Base-by-base conservation (phyloP, 2,797 vertebrate genomes). In the Ptychadena robeensis region DNA sequence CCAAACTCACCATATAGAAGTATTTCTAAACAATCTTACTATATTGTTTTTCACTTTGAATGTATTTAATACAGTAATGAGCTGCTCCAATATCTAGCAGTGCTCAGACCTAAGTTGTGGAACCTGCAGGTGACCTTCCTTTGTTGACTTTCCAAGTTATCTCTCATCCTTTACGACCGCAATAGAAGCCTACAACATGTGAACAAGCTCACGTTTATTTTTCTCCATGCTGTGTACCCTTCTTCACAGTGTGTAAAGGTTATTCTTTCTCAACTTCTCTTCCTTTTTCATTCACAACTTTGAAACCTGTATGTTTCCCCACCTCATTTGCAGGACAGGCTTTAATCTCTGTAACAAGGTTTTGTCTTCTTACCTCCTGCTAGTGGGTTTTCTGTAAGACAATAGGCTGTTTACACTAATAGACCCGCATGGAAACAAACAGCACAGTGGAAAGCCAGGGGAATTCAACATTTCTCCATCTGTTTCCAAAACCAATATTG, bases 321-420 rank as follows among this genome's bases (percentile, higher is more conserved):
- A 86, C 88, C 88, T 92, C 92, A 87, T 87, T 87, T 85, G 53
- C 77, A 88, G 90, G 87, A 81, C 88, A 88, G 87, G 87, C 87
- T 90, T 91, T 89, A 91, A 90, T 91, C 91, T 91, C 91, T 86
- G 88, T 91, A 90, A 90, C 87, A 82, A 81, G 59, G 81, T 91
- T 95, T 94, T 93, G 89, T 91, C 89, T 75, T 37, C 34, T 64
- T 86, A 76, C 89, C 93, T 93, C 94, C 94, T 87, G 91, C 93
- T 93, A 91, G 84, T 89, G 88, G 82, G 88, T 85, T 88, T 92
- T 88, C 90, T 30, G 22, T 92, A 94, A 96, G 91, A 96, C 95
- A 95, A 96, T 95, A 91, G 88, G 89, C 89, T 93, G 93, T 95
- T 96, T 95, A 93, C 93, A 92, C 95, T 95, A 94, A 94, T 90